A percentile compares a stretch with the other conserved stretches of the same genome.
Evolutionary conservation across 2,797 vertebrate species (phyloP).

Genomic region (Pseudochaenichthys georgianus): DNA sequence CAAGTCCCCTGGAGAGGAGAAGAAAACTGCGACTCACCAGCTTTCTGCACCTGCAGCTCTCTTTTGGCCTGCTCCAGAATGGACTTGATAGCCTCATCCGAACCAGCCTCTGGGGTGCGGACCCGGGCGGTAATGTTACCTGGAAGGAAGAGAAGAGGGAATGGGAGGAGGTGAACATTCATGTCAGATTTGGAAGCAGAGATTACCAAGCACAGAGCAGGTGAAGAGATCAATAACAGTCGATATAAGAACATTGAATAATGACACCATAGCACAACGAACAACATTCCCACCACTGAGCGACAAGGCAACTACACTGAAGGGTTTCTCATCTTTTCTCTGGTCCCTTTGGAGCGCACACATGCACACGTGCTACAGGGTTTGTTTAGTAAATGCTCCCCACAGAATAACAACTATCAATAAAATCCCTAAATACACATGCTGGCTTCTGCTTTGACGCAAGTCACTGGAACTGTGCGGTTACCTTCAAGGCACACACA

Average conservation of each 20-base stretch:
- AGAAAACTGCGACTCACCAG: slow-evolving; percentile 81
- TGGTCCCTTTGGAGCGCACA: slow-evolving; percentile 64
- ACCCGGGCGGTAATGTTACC: slow-evolving; percentile 96
- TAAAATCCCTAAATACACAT: slow-evolving; percentile 80
- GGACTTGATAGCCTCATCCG: slow-evolving; percentile 97
- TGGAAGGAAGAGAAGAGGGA: slow-evolving; percentile 69
- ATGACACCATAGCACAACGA: slow-evolving; percentile 63
- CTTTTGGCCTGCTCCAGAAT: slow-evolving; percentile 97
- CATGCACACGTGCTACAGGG: slow-evolving; percentile 76
- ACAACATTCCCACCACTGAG: slow-evolving; percentile 72
- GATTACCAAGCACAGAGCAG: slow-evolving; percentile 36
- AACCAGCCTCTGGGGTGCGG: slow-evolving; percentile 92
- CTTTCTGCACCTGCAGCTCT: slow-evolving; percentile 98
- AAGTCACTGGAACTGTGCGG: slow-evolving; percentile 69
- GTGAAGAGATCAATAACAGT: slow-evolving; percentile 22
- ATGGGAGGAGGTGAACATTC: slow-evolving; percentile 45
- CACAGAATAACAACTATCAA: slow-evolving; percentile 73
- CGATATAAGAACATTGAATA: slow-evolving; percentile 37
- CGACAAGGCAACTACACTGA: slow-evolving; percentile 57
- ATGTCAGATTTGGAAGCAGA: slow-evolving; percentile 47
- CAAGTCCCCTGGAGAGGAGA: slow-evolving; percentile 25
- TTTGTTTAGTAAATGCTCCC: slow-evolving; percentile 71
- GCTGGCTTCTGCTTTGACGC: slow-evolving; percentile 79
- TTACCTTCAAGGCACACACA: slow-evolving; percentile 70
- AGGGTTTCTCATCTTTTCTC: slow-evolving; percentile 55